These are phyloP conservation scores for Monarcha castaneiventris DNA, from an alignment of 2,113 vertebrate genomes.

Conservation along the genomic window DNA sequence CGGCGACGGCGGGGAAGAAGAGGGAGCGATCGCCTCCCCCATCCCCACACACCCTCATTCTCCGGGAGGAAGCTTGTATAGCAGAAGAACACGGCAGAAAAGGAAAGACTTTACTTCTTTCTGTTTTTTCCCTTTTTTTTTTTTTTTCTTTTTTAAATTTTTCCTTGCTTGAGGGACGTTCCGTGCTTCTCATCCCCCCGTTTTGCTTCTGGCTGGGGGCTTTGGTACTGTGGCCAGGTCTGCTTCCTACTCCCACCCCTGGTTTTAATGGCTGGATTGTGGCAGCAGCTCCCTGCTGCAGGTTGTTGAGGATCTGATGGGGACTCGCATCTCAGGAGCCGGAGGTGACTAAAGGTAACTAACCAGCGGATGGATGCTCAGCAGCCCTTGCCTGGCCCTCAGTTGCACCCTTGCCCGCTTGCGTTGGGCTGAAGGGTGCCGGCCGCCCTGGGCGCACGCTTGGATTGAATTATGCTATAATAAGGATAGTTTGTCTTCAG, in stretches of 20 bases:
- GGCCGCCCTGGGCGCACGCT: not conserved
- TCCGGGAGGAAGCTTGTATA: not conserved
- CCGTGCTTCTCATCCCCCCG: not conserved
- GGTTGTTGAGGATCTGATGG: constrained; percentile 72
- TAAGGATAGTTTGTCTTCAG: not conserved
- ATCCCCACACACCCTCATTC: constrained; percentile 11
- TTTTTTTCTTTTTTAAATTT: not conserved
- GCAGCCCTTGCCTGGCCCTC: not conserved
- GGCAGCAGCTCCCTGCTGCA: constrained; percentile 65
- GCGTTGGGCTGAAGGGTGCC: not conserved
- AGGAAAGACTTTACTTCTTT: constrained; percentile 25
- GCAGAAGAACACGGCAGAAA: constrained; percentile 6
- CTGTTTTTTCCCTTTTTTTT: not conserved
- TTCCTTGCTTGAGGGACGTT: not conserved
- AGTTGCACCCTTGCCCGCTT: not conserved
- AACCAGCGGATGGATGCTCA: constrained; percentile 2
- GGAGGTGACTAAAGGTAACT: constrained; percentile 70
- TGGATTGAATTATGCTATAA: not conserved
- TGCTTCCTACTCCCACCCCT: not conserved
- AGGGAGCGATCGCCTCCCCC: constrained; percentile 10
- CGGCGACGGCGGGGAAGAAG: not conserved
- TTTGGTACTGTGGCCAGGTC: constrained; percentile 31
- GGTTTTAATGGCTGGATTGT: constrained; percentile 69
- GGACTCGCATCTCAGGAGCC: constrained; percentile 53
- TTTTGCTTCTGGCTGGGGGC: not conserved